Evolutionary conservation across 1,140 invertebrate species (phyloP).

Genomic region (Nomia melanderi): DNA sequence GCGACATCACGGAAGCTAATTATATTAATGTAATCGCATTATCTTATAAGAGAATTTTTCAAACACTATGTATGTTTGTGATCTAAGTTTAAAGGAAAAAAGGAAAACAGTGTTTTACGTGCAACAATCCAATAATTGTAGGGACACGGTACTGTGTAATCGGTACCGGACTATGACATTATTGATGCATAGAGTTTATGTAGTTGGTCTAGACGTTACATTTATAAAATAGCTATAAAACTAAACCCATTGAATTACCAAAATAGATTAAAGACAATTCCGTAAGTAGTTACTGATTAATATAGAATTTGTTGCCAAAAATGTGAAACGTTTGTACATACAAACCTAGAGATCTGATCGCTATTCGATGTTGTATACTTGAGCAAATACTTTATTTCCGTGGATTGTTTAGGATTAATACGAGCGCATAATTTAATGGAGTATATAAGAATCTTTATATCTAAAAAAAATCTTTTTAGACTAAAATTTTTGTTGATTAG

Average conservation of each 20-base stretch:
- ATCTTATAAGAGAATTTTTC: background rate
- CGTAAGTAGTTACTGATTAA: constrained; percentile 25
- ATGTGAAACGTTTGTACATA: constrained; percentile 39
- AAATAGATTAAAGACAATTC: constrained; percentile 19
- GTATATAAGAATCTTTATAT: background rate
- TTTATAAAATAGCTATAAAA: constrained; percentile 26
- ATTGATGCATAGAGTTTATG: constrained; percentile 30
- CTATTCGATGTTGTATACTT: constrained; percentile 30
- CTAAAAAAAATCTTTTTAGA: background rate
- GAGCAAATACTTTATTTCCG: constrained; percentile 28
- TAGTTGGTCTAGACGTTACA: constrained; percentile 19
- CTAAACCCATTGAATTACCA: constrained; percentile 17
- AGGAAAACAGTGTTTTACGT: background rate
- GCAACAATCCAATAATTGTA: background rate
- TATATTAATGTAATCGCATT: background rate
- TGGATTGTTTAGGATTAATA: background rate
- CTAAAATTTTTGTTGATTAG: background rate
- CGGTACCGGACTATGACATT: constrained; percentile 21
- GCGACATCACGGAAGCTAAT: no score
- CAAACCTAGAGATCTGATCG: constrained; percentile 23
- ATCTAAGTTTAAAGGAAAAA: background rate
- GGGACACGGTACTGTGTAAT: background rate
- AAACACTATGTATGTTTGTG: background rate
- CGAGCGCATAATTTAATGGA: constrained; percentile 14
- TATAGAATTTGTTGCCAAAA: constrained; percentile 48